A percentile compares a stretch with the other conserved stretches of the same genome.
phyloP scores from a whole-genome alignment of 1,140 invertebrate genomes.

The Lepidurus packardi region DNA sequence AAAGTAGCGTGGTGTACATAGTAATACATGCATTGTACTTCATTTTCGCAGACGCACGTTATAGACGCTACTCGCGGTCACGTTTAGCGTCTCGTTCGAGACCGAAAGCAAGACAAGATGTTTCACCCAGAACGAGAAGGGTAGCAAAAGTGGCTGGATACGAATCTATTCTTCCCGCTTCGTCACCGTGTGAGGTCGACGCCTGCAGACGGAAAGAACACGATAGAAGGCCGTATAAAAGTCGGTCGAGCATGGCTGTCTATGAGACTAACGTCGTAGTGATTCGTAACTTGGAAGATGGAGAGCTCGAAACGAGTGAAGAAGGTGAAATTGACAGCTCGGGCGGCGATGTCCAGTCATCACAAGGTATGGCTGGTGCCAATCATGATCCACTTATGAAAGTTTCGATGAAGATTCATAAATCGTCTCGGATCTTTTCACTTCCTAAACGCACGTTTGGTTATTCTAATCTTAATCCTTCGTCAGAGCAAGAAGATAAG shows the following conservation, averaged over 20 bases:
- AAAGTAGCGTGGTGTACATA: neutral
- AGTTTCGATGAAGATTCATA: too few species aligned
- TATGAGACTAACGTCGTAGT: neutral
- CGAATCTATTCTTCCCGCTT: neutral
- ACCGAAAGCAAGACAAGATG: neutral
- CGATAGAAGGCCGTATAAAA: neutral
- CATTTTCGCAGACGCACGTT: neutral
- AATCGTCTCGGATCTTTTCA: too few species aligned
- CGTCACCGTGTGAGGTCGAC: neutral
- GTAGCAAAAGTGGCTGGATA: neutral
- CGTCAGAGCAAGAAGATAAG: neutral
- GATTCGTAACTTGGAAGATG: neutral
- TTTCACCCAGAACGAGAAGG: neutral
- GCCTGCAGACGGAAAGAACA: neutral
- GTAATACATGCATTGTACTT: neutral
- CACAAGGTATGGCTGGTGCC: neutral
- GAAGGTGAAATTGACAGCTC: conserved; percentile 6
- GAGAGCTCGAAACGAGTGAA: neutral
- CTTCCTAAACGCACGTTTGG: neutral
- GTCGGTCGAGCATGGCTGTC: neutral
- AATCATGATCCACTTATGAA: neutral
- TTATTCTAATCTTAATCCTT: neutral
- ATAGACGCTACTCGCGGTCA: neutral
- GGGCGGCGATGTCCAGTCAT: neutral
- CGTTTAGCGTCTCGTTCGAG: neutral